Percentiles rank a stretch among this genome's conserved stretches.
These are phyloP conservation scores for Chelon auratus DNA, from an alignment of 2,797 vertebrate genomes.

Conservation along the genomic window DNA sequence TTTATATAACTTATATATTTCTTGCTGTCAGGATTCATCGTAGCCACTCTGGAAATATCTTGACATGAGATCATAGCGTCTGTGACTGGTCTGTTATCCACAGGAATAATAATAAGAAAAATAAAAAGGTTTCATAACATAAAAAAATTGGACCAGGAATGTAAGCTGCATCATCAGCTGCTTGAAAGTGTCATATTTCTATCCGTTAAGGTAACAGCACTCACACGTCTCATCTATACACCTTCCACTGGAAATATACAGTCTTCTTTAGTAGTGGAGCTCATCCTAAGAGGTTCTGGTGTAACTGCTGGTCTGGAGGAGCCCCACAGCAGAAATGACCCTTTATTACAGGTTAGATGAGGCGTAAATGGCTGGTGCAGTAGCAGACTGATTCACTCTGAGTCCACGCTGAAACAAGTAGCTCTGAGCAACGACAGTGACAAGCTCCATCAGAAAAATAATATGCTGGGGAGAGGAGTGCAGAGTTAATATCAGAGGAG, in stretches of 20 bases:
- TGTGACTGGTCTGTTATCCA: slow-evolving; percentile 43
- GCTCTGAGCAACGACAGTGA: slow-evolving; percentile 3
- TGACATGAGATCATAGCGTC: slow-evolving; percentile 51
- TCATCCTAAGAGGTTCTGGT: not conserved
- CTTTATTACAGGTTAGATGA: slow-evolving; percentile 39
- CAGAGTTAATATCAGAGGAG: no score
- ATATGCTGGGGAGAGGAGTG: slow-evolving; percentile 10
- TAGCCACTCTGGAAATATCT: slow-evolving; percentile 52
- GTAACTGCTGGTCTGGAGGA: slow-evolving; percentile 12
- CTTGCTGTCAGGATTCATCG: slow-evolving; percentile 55
- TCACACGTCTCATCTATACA: no score
- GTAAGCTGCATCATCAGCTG: not conserved
- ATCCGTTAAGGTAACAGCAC: not conserved
- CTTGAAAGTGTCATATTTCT: not conserved
- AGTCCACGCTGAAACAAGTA: slow-evolving; percentile 36
- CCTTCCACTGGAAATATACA: not conserved
- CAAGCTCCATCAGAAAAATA: slow-evolving; percentile 8
- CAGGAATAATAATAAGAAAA: slow-evolving; percentile 20
- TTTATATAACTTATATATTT: slow-evolving; percentile 58
- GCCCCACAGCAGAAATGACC: slow-evolving; percentile 15
- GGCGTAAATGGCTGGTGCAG: slow-evolving; percentile 16
- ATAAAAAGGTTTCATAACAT: slow-evolving; percentile 25
- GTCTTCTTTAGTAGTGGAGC: not conserved
- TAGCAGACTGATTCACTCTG: slow-evolving; percentile 22
- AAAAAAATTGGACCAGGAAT: slow-evolving; percentile 9